Conservation (phyloP, 2,797 vertebrate genomes). For the Passerculus sandwichensis region DNA sequence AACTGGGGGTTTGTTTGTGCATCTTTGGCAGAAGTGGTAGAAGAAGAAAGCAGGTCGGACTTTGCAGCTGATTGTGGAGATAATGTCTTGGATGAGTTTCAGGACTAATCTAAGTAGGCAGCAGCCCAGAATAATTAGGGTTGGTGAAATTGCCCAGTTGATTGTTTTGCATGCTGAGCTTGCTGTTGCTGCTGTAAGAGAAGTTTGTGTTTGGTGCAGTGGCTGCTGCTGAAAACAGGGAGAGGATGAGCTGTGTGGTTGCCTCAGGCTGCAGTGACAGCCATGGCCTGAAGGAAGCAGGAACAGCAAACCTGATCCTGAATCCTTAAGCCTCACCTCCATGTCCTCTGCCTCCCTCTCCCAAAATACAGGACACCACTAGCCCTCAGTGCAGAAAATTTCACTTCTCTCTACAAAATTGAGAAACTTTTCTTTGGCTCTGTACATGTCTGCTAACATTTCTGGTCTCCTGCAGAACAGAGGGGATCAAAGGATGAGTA, state of each 20-base stretch:
- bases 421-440: not conserved
- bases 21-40: not conserved
- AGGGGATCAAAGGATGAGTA: not conserved
- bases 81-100: slow-evolving; percentile 9
- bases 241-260: not conserved
- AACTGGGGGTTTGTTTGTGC: not conserved
- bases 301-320: not conserved
- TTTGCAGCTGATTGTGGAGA: not conserved
- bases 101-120: slow-evolving; percentile 34
- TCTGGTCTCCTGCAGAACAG: not conserved
- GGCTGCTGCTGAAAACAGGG: not conserved
- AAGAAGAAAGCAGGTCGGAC: not conserved
- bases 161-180: slow-evolving; percentile 38
- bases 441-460: not conserved
- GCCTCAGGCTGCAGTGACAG: not conserved
- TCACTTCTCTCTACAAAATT: not conserved
- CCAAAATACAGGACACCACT: not conserved
- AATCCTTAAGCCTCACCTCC: not conserved
- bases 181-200: not conserved
- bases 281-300: not conserved
- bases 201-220: not conserved
- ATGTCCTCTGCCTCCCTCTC: not conserved
- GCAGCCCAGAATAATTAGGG: slow-evolving; percentile 30
- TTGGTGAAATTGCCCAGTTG: not conserved
- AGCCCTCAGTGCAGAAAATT: not conserved